phyloP scores from a whole-genome alignment of 2,797 vertebrate species.

The Acanthornis magna region DNA sequence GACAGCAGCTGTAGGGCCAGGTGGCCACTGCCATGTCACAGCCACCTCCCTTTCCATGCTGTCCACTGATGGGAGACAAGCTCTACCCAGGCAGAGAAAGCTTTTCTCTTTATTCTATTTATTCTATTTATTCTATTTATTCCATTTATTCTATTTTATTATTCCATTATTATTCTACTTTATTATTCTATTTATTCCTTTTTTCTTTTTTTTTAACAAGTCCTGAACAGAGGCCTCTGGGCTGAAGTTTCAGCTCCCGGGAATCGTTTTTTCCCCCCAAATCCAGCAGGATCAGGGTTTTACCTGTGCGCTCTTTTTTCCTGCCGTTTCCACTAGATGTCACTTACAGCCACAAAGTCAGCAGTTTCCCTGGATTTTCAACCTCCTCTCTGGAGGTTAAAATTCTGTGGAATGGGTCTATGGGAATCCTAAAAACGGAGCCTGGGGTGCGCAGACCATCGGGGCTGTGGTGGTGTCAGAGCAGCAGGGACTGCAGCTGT shows the following conservation, averaged over 20 bases:
- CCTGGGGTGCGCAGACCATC: background rate
- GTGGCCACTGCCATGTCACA: background rate
- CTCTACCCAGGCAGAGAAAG: background rate
- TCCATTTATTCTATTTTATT: too few relatives aligned
- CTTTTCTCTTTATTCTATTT: too few relatives aligned
- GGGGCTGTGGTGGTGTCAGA: background rate
- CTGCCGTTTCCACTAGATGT: constrained; percentile 63
- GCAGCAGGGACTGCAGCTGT: background rate
- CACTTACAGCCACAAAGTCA: constrained; percentile 50
- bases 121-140: background rate
- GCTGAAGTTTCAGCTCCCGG: background rate
- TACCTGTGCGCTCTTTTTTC: background rate
- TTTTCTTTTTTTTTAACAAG: too few relatives aligned
- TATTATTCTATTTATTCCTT: too few relatives aligned
- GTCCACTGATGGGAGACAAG: background rate
- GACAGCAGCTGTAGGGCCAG: background rate
- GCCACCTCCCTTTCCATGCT: background rate
- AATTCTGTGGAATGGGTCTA: background rate
- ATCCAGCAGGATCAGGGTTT: background rate
- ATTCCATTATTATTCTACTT: background rate
- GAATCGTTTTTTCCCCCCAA: background rate
- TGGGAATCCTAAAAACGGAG: background rate
- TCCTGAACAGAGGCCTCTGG: background rate
- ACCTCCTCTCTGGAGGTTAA: background rate
- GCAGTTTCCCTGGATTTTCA: background rate